Evolutionary conservation across 2,797 vertebrate genomes (phyloP).

Genomic region (Sebastes nivosus): DNA sequence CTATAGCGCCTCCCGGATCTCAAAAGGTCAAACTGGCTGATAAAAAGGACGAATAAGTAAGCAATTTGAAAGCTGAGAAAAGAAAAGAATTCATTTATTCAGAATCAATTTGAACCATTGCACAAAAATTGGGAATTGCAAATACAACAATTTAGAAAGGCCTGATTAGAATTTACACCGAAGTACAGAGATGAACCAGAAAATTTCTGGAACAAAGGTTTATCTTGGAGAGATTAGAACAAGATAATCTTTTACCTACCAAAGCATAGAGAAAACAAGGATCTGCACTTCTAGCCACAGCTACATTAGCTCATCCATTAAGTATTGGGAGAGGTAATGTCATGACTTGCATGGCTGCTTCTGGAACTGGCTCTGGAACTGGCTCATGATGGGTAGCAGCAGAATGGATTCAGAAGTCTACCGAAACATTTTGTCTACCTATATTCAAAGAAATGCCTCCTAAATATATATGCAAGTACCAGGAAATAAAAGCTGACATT

Average conservation of each 20-base stretch:
- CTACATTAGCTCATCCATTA: not conserved
- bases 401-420: too few species aligned
- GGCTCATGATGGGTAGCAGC: too few species aligned
- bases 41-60: not conserved
- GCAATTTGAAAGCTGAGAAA: not conserved
- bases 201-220: not conserved
- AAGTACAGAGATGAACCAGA: not conserved
- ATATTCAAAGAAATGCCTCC: too few species aligned
- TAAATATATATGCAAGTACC: too few species aligned
- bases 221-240: not conserved
- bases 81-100: not conserved
- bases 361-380: too few species aligned
- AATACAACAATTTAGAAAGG: not conserved
- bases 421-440: too few species aligned
- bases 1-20: too few species aligned
- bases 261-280: not conserved
- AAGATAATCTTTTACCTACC: not conserved
- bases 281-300: too few species aligned
- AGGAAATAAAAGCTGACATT: too few species aligned
- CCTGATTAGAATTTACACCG: not conserved
- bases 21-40: too few species aligned
- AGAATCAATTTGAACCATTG: not conserved
- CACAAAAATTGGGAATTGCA: not conserved
- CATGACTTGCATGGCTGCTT: not conserved
- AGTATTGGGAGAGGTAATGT: not conserved